Evolutionary conservation across 1,140 invertebrate species (phyloP).

Genomic region (Ips typographus): DNA sequence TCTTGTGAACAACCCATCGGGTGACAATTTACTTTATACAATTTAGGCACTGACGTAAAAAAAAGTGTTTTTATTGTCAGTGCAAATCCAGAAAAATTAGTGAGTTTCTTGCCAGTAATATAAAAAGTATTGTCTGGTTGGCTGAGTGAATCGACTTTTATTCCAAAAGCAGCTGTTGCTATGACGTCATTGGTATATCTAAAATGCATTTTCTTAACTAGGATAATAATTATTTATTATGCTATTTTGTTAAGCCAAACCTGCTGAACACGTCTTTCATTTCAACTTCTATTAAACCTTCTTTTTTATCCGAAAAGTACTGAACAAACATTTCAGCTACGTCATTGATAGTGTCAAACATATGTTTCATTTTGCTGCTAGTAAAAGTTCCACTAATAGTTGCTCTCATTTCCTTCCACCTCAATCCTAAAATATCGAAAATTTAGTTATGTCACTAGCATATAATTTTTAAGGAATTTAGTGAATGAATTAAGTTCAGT

Average conservation of each 20-base stretch:
- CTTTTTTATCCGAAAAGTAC: slow-evolving; percentile 40
- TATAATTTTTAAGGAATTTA: no score
- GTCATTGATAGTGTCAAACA: slow-evolving; percentile 47
- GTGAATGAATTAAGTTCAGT: no score
- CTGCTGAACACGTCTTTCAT: slow-evolving; percentile 39
- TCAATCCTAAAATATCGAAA: slow-evolving; percentile 38
- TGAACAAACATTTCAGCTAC: slow-evolving; percentile 44
- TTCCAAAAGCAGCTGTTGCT: slow-evolving; percentile 49
- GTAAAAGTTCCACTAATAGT: slow-evolving; percentile 53
- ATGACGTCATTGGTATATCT: slow-evolving; percentile 51
- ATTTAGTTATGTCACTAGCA: background rate
- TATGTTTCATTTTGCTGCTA: slow-evolving; percentile 50
- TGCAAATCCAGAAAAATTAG: slow-evolving; percentile 44
- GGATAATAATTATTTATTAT: slow-evolving; percentile 5
- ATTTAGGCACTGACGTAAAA: slow-evolving; percentile 5
- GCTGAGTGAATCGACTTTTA: slow-evolving; percentile 47
- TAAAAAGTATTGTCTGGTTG: slow-evolving; percentile 48
- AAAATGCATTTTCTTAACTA: background rate
- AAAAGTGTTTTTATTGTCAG: slow-evolving; percentile 19
- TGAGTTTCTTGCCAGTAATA: slow-evolving; percentile 42
- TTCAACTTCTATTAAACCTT: slow-evolving; percentile 35
- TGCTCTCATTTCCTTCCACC: slow-evolving; percentile 51
- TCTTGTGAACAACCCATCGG: background rate
- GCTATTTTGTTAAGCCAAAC: slow-evolving; percentile 34
- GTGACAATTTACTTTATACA: slow-evolving; percentile 14